Conservation (phyloP, 2,888 invertebrate species). For the Drosophila anomelani region DNA sequence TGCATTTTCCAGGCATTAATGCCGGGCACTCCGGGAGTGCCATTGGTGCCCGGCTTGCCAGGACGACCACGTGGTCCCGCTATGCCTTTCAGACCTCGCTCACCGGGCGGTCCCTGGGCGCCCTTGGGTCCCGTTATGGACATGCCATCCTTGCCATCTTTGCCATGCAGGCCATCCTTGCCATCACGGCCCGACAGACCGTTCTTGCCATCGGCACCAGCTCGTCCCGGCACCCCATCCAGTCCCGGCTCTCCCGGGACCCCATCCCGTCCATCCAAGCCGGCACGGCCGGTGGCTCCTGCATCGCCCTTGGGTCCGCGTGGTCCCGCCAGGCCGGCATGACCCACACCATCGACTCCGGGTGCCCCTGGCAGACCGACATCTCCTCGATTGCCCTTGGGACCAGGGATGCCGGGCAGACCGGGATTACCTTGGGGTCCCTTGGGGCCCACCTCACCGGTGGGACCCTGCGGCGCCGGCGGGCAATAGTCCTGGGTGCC, state of each 20-base stretch:
- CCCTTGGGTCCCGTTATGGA: slow-evolving; percentile 88
- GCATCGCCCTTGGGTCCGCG: slow-evolving; percentile 84
- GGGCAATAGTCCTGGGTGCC: slow-evolving; percentile 93
- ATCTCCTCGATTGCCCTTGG: slow-evolving; percentile 89
- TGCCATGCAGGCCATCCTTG: slow-evolving; percentile 86
- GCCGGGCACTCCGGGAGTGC: slow-evolving; percentile 92
- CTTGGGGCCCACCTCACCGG: slow-evolving; percentile 87
- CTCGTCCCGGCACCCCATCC: slow-evolving; percentile 92
- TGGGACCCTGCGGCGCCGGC: slow-evolving; percentile 87
- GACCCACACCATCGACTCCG: slow-evolving; percentile 86
- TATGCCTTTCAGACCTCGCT: slow-evolving; percentile 88
- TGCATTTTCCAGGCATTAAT: slow-evolving; percentile 90
- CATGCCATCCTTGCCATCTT: slow-evolving; percentile 87
- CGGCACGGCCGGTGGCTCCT: slow-evolving; percentile 90
- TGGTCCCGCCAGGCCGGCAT: slow-evolving; percentile 78
- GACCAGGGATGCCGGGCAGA: slow-evolving; percentile 88
- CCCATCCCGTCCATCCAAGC: slow-evolving; percentile 94
- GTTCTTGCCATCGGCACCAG: slow-evolving; percentile 92
- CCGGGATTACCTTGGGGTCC: slow-evolving; percentile 86
- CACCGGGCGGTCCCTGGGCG: slow-evolving; percentile 88
- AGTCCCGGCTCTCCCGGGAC: slow-evolving; percentile 96
- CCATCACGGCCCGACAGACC: slow-evolving; percentile 88
- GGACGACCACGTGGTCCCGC: slow-evolving; percentile 89
- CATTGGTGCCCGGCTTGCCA: slow-evolving; percentile 90
- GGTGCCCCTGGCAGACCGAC: slow-evolving; percentile 88